These are phyloP conservation scores for Sanderia malayensis DNA, from an alignment of 30 jellyfish, hydroid and myxozoan species.

Conservation along the genomic window DNA sequence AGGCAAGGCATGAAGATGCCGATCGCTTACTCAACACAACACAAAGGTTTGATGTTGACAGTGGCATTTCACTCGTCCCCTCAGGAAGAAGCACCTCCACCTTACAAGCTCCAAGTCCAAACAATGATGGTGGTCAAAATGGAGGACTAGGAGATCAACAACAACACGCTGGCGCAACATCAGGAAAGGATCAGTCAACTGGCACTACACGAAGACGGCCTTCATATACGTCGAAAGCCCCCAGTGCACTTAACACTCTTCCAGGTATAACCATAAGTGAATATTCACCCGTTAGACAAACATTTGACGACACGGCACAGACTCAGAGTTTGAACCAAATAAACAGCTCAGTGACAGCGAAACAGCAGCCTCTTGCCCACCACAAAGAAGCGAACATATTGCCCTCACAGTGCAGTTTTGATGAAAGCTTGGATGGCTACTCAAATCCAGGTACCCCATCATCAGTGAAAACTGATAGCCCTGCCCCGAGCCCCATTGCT, in stretches of 20 bases:
- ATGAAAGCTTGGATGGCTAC: constrained; percentile 90
- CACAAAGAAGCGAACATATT: constrained; percentile 32
- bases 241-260: constrained; percentile 82
- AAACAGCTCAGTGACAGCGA: constrained; percentile 8
- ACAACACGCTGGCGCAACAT: constrained; percentile 9
- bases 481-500: constrained; percentile 61
- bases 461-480: constrained; percentile 77
- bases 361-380: constrained; percentile 32
- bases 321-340: constrained; percentile 41
- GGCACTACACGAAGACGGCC: constrained; percentile 80
- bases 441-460: constrained; percentile 97
- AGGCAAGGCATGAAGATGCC: constrained; percentile 5
- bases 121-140: constrained; percentile 34
- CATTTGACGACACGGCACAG: constrained; percentile 50
- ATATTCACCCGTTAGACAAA: constrained; percentile 39
- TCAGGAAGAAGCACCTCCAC: constrained; percentile 28
- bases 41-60: constrained; percentile 14
- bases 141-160: constrained; percentile 33
- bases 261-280: constrained; percentile 67
- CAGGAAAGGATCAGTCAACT: constrained; percentile 43
- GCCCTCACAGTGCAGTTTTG: constrained; percentile 66
- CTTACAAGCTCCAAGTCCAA: constrained; percentile 36
- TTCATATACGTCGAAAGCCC: constrained; percentile 92
- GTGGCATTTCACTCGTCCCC: constrained; percentile 31
- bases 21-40: constrained; percentile 11